A percentile compares a stretch with the other conserved stretches of the same genome.
Conservation (phyloP, 2,888 invertebrate genomes). For the Cynaeus angustus region DNA sequence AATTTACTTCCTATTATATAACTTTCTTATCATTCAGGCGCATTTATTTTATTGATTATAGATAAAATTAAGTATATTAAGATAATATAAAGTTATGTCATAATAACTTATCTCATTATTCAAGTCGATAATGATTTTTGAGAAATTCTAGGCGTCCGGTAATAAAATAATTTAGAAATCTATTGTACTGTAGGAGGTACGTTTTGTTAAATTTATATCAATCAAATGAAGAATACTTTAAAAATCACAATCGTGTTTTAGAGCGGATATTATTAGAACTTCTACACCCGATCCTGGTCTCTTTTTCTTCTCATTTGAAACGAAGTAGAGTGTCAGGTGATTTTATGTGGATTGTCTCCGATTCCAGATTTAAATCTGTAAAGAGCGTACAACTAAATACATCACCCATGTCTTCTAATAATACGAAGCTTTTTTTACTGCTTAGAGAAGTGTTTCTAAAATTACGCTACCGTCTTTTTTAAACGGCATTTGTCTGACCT, state of each 20-base stretch:
- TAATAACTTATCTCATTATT: too few species aligned
- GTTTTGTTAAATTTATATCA: too few species aligned
- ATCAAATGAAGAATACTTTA: too few species aligned
- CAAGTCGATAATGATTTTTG: too few species aligned
- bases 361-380: constrained; percentile 33
- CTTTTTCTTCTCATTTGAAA: neutral
- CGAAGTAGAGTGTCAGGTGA: constrained; percentile 16
- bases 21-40: neutral
- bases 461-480: constrained; percentile 20
- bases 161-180: too few species aligned
- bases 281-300: neutral
- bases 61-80: neutral
- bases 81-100: neutral
- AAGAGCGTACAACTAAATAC: constrained; percentile 6
- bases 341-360: constrained; percentile 17
- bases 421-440: constrained; percentile 34
- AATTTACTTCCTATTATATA: constrained; percentile 18
- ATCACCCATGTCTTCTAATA: constrained; percentile 37
- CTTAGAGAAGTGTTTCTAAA: constrained; percentile 37
- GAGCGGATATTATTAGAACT: neutral
- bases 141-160: too few species aligned
- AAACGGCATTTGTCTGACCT: constrained; percentile 15
- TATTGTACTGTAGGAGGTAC: too few species aligned
- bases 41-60: neutral
- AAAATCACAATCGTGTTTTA: neutral